These are phyloP conservation scores for Acanthacorydalis orientalis DNA, from an alignment of 2,888 invertebrate genomes.

Conservation along the genomic window DNA sequence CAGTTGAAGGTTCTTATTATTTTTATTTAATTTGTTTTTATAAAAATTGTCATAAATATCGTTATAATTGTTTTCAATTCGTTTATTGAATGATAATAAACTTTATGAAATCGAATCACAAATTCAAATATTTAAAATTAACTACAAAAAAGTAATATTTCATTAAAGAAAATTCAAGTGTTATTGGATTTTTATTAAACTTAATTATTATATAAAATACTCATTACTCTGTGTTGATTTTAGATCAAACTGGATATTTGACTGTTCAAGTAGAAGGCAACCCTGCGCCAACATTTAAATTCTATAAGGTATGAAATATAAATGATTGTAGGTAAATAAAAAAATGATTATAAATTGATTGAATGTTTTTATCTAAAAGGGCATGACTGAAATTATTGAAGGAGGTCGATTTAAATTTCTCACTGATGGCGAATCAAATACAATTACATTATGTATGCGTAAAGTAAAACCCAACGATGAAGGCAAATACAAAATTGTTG, in stretches of 20 bases:
- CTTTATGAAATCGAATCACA: too few relatives aligned
- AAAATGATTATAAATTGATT: too few relatives aligned
- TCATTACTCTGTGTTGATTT: constrained; percentile 7
- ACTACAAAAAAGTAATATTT: too few relatives aligned
- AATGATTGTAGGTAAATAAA: neutral
- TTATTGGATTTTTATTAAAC: neutral
- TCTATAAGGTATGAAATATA: constrained; percentile 51
- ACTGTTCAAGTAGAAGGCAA: constrained; percentile 87
- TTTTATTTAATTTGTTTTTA: neutral
- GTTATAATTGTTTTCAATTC: too few relatives aligned
- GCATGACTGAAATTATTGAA: constrained; percentile 81
- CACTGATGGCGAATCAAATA: constrained; percentile 85
- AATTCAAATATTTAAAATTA: too few relatives aligned
- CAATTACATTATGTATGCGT: constrained; percentile 84
- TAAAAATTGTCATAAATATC: constrained; percentile 4
- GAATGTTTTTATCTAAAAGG: constrained; percentile 23
- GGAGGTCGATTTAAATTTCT: constrained; percentile 90
- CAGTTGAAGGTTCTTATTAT: constrained; percentile 68
- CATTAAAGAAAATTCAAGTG: too few relatives aligned
- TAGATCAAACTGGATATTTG: constrained; percentile 85
- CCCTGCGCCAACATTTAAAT: constrained; percentile 88
- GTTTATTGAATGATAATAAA: too few relatives aligned
- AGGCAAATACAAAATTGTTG: constrained; percentile 82
- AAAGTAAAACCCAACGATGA: constrained; percentile 96
- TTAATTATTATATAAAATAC: neutral